Evolutionary conservation across 92 coral and sea anemone species (phyloP), one percentile per base, ranked within the genome.

Genomic region (Palythoa heliodiscus): DNA sequence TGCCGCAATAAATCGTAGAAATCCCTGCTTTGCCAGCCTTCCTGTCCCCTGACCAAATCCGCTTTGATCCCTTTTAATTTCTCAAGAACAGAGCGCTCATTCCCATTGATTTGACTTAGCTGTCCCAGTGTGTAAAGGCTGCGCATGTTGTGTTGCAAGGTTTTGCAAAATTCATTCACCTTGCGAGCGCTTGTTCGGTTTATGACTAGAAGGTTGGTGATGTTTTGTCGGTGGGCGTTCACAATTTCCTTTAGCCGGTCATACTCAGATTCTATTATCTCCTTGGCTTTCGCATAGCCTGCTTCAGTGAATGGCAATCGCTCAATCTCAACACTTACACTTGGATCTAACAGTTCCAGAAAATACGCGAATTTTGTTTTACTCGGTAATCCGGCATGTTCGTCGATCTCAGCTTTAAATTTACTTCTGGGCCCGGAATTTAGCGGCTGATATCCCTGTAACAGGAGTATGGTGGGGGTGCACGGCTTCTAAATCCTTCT

Each of bases 291-390:
- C 72, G 7, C 40, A 68, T 23, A 68, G 72, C 72, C 72, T 7
- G 40, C 37, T 22, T 68, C 47, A 68, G 72, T 68, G 72, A 68
- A 25, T 68, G 72, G 72, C 60, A 54, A 54, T 9, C 19, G 15
- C 60, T 54, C 73, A 71, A 80, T 58, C 71, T 80, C 85, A 69
- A 71, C 69, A 20, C 85, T 20, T 53, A 80, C 85, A 71, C 50
- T 80, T 60, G 85, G 54, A 23, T 80, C 54, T 37, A 80, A 71
- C 35, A 80, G 72, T 25, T 80, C 85, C 73, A 47, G 52, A 29
- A 64, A 29, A 53, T 80, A 80, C 53, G 55, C 74, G 37, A 80
- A 80, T 22, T 80, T 80, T 39, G 85, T 63, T 52, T 63, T 55
- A 53, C 73, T 29, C 48, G 85, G 73, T 16, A 80, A 52, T 14